These are phyloP conservation scores for Chrysogorgia sp. DNA, from an alignment of 92 coral and sea anemone genomes.

Conservation along the genomic window DNA sequence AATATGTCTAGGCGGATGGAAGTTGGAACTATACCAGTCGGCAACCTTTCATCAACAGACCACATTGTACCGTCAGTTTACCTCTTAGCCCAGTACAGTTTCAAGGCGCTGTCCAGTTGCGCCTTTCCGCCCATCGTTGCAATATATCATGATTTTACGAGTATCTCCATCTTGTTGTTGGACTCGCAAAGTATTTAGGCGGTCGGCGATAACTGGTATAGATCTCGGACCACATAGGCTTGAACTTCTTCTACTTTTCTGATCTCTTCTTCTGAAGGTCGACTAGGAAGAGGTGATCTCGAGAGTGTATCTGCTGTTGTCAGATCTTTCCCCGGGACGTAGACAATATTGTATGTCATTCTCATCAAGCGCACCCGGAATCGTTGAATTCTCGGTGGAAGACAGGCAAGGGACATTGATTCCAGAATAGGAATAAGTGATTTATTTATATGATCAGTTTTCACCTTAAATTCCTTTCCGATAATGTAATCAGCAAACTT, in stretches of 20 bases:
- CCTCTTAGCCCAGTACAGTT: conserved; percentile 54
- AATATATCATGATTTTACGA: conserved; percentile 24
- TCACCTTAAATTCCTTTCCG: too few relatives aligned
- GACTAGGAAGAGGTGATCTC: too few relatives aligned
- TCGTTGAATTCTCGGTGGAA: conserved; percentile 52
- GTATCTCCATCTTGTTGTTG: conserved; percentile 56
- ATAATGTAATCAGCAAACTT: too few relatives aligned
- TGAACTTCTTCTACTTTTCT: too few relatives aligned
- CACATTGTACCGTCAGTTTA: conserved; percentile 55
- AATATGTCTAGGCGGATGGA: conserved; percentile 51
- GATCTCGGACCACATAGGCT: conserved; percentile 32
- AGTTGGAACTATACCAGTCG: conserved; percentile 49
- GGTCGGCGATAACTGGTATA: conserved; percentile 52
- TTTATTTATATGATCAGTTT: too few relatives aligned
- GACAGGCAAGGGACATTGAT: conserved; percentile 44
- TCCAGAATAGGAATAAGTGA: conserved; percentile 53
- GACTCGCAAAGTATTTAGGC: conserved; percentile 39
- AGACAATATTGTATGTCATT: conserved; percentile 44
- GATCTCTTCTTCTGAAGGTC: too few relatives aligned
- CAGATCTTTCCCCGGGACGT: too few relatives aligned
- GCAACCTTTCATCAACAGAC: conserved; percentile 45
- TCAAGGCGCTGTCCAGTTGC: conserved; percentile 45
- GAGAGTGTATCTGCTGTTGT: too few relatives aligned
- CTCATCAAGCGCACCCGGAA: conserved; percentile 53
- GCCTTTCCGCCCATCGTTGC: conserved; percentile 56